These are phyloP conservation scores for Lanistes nyassanus DNA, from an alignment of 1,140 invertebrate species.

Conservation along the genomic window DNA sequence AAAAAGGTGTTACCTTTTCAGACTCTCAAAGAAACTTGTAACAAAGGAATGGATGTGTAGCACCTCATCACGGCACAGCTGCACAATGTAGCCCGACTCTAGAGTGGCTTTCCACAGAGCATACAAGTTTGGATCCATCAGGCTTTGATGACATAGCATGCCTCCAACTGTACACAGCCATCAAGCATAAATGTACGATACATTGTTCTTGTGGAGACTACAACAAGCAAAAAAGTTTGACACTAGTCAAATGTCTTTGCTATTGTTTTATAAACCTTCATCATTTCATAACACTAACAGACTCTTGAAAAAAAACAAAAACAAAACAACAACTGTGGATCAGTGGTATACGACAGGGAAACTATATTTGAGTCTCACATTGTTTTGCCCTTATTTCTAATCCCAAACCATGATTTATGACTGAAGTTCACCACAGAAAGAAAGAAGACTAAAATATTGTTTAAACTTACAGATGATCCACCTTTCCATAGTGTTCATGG, in stretches of 20 bases:
- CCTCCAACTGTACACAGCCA: slow-evolving; percentile 75
- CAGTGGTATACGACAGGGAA: too few species aligned
- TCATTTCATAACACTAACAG: neutral
- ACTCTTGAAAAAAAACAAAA: neutral
- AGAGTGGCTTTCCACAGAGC: slow-evolving; percentile 92
- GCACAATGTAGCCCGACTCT: slow-evolving; percentile 92
- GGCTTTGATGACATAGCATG: slow-evolving; percentile 87
- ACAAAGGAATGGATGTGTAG: slow-evolving; percentile 95
- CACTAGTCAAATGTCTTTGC: neutral
- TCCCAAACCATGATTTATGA: too few species aligned
- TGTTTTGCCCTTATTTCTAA: too few species aligned
- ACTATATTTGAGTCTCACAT: too few species aligned
- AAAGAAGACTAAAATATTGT: too few species aligned
- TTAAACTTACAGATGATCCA: slow-evolving; percentile 91
- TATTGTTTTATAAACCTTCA: neutral
- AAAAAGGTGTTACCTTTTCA: slow-evolving; percentile 78
- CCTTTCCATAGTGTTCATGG: slow-evolving; percentile 92
- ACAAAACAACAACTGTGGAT: too few species aligned
- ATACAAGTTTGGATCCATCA: slow-evolving; percentile 69
- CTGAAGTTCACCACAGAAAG: slow-evolving; percentile 5
- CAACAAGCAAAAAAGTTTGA: too few species aligned
- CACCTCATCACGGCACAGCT: slow-evolving; percentile 96
- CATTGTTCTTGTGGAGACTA: neutral
- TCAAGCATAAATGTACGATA: neutral
- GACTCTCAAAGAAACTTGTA: slow-evolving; percentile 90